These are phyloP conservation scores for Staurois parvus DNA, from an alignment of 2,797 vertebrate genomes.

Conservation along the genomic window DNA sequence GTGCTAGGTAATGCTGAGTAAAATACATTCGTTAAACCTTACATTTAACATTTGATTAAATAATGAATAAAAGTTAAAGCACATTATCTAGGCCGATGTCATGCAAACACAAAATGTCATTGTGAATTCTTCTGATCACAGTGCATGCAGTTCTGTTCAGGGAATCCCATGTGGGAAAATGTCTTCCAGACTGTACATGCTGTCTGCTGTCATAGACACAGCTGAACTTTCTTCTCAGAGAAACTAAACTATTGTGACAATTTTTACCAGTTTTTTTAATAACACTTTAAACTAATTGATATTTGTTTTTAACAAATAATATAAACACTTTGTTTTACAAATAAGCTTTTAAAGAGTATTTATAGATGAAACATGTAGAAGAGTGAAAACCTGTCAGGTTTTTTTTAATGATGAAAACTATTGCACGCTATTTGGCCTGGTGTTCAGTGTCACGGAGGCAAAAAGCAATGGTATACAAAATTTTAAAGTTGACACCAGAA, in stretches of 20 bases:
- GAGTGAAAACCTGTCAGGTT: too few relatives aligned
- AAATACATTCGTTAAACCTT: not conserved
- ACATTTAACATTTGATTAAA: not conserved
- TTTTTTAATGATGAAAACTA: too few relatives aligned
- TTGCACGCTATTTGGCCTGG: too few relatives aligned
- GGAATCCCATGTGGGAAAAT: not conserved
- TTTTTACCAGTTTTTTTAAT: not conserved
- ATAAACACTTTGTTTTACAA: too few relatives aligned
- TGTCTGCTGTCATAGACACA: constrained; percentile 13
- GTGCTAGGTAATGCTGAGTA: too few relatives aligned
- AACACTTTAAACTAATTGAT: too few relatives aligned
- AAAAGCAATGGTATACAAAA: too few relatives aligned
- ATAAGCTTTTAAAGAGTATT: too few relatives aligned
- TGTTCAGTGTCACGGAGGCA: too few relatives aligned
- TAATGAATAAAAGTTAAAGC: not conserved
- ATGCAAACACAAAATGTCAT: not conserved
- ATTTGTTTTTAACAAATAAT: not conserved
- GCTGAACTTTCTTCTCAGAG: not conserved
- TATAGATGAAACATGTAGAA: too few relatives aligned
- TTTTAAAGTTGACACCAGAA: too few relatives aligned
- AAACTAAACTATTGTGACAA: not conserved
- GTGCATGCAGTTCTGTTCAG: constrained; percentile 27
- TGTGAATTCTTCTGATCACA: constrained; percentile 14
- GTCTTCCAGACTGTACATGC: not conserved
- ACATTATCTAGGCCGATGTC: not conserved